These are phyloP conservation scores for Entosphenus tridentatus DNA, from an alignment of 2,113 vertebrate genomes.

Conservation along the genomic window DNA sequence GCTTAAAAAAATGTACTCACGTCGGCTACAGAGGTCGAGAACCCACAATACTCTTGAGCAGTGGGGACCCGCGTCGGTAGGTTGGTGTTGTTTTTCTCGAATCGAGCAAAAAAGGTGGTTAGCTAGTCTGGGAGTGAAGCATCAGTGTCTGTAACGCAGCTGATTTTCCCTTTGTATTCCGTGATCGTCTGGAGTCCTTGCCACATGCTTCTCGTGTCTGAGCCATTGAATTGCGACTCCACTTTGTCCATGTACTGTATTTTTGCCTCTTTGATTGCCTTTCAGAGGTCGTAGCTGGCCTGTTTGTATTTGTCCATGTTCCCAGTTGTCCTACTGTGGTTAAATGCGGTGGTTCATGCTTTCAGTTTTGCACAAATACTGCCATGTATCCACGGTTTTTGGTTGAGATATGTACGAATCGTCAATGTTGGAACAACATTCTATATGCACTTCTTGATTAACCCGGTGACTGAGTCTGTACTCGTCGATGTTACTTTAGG, in stretches of 20 bases:
- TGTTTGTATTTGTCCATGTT: neutral
- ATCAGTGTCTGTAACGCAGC: neutral
- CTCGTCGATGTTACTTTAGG: neutral
- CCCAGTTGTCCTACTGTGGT: neutral
- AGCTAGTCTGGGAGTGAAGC: neutral
- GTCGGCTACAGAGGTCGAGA: neutral
- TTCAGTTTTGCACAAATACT: neutral
- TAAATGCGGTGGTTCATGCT: neutral
- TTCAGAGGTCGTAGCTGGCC: neutral
- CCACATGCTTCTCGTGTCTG: neutral
- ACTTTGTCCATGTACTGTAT: neutral
- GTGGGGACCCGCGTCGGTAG: neutral
- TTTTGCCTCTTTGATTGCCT: neutral
- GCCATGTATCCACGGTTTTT: neutral
- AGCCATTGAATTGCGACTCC: neutral
- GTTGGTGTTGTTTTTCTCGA: neutral
- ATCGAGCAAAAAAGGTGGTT: slow-evolving; percentile 1
- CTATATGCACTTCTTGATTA: neutral
- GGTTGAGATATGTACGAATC: neutral
- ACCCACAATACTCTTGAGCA: neutral
- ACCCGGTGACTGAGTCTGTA: neutral
- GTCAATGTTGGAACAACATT: neutral
- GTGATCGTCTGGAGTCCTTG: neutral
- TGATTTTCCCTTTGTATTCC: neutral
- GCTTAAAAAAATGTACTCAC: neutral